phyloP scores from a whole-genome alignment of 2,113 vertebrate species.

The Chamaetylas fuelleborni region DNA sequence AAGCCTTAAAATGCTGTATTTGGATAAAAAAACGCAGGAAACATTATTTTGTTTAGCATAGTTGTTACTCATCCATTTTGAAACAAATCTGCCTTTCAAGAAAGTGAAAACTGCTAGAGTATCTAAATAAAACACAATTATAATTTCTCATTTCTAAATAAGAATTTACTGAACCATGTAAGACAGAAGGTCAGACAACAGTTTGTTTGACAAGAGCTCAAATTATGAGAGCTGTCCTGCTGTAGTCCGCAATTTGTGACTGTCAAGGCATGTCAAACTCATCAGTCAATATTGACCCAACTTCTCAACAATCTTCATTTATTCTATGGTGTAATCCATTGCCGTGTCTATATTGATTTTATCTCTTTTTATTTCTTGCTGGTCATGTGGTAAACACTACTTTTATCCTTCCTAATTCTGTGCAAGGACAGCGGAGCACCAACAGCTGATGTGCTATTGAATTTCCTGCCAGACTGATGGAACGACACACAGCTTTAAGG shows the following conservation, averaged over 20 bases:
- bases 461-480: slow-evolving; percentile 36
- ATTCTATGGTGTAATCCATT: slow-evolving; percentile 5
- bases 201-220: neutral
- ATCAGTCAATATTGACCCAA: slow-evolving; percentile 4
- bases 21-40: neutral
- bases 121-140: neutral
- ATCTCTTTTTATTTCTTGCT: slow-evolving; percentile 21
- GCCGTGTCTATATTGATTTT: slow-evolving; percentile 40
- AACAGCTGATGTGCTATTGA: neutral
- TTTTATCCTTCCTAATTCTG: slow-evolving; percentile 46
- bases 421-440: neutral
- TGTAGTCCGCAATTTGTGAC: neutral
- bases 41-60: neutral
- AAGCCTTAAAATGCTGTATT: neutral
- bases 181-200: neutral
- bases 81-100: neutral
- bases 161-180: neutral
- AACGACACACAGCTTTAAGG: neutral
- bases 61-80: neutral
- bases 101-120: neutral
- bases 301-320: neutral
- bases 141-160: neutral
- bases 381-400: neutral
- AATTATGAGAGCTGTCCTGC: neutral
- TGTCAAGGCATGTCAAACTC: neutral